These are phyloP conservation scores for Pristionchus arcanus DNA, from an alignment of 2,888 invertebrate genomes.

Conservation along the genomic window DNA sequence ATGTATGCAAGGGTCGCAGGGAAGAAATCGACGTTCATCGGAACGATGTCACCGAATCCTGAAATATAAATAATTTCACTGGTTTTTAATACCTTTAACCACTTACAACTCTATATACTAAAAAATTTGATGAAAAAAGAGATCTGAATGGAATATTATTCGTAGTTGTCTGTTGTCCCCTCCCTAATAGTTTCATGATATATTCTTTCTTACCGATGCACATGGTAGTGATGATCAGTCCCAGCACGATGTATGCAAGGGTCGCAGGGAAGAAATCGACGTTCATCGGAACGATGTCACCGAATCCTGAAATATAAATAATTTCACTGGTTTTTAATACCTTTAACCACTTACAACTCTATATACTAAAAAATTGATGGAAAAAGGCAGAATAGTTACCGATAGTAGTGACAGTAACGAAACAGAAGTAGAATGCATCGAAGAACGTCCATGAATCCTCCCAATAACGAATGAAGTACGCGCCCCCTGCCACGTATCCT, in stretches of 20 bases:
- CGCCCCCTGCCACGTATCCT: slow-evolving; percentile 79
- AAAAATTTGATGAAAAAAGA: too few relatives aligned
- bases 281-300: slow-evolving; percentile 79
- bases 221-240: slow-evolving; percentile 79
- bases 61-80: too few relatives aligned
- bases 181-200: too few relatives aligned
- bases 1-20: slow-evolving; percentile 78
- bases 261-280: slow-evolving; percentile 78
- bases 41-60: slow-evolving; percentile 80
- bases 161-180: too few relatives aligned
- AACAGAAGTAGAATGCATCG: slow-evolving; percentile 79
- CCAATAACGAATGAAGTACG: slow-evolving; percentile 78
- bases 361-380: not conserved
- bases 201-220: slow-evolving; percentile 77
- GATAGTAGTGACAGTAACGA: slow-evolving; percentile 79
- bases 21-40: slow-evolving; percentile 77
- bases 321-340: not conserved
- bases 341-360: not conserved
- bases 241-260: slow-evolving; percentile 78
- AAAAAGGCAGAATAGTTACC: slow-evolving; percentile 60
- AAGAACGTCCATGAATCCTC: slow-evolving; percentile 78
- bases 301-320: slow-evolving; percentile 73
- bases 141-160: slow-evolving; percentile 64
- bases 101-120: too few relatives aligned
- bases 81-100: too few relatives aligned